These are phyloP conservation scores for Triplophysa dalaica DNA, from an alignment of 2,113 vertebrate species.

Conservation along the genomic window DNA sequence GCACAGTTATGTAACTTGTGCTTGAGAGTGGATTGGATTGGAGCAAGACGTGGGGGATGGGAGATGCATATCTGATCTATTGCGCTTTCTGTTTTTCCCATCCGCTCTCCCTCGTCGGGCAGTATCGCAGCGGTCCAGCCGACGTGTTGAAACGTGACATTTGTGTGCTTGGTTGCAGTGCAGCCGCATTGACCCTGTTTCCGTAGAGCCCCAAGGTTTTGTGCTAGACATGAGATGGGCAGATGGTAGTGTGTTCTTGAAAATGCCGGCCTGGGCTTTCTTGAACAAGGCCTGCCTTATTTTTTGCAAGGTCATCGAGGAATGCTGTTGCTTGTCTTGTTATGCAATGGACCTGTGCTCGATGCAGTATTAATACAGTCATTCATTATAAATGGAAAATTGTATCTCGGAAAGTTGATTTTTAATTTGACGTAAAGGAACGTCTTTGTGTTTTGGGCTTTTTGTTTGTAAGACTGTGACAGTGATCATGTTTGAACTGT, in stretches of 20 bases:
- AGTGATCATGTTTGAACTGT: neutral
- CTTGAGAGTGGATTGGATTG: slow-evolving; percentile 59
- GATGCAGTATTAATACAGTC: neutral
- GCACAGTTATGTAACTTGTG: slow-evolving; percentile 72
- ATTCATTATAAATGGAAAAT: neutral
- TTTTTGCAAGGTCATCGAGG: slow-evolving; percentile 29
- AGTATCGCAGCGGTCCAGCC: slow-evolving; percentile 24
- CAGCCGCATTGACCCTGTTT: slow-evolving; percentile 42
- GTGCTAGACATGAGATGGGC: slow-evolving; percentile 33
- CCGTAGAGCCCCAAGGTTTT: slow-evolving; percentile 49
- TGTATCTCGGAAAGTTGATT: neutral
- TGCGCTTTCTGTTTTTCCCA: slow-evolving; percentile 12
- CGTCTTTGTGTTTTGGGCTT: neutral
- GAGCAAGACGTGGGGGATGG: slow-evolving; percentile 55
- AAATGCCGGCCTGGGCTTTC: slow-evolving; percentile 29
- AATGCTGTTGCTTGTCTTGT: slow-evolving; percentile 22
- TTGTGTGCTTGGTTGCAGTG: slow-evolving; percentile 26
- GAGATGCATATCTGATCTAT: slow-evolving; percentile 28
- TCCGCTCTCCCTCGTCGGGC: neutral
- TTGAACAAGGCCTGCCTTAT: neutral
- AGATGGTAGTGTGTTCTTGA: slow-evolving; percentile 38
- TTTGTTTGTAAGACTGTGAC: neutral
- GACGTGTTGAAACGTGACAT: slow-evolving; percentile 7
- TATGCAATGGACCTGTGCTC: neutral
- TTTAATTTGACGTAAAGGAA: neutral